phyloP scores from a whole-genome alignment of 1,140 invertebrate genomes.

The Propsilocerus akamusi region DNA sequence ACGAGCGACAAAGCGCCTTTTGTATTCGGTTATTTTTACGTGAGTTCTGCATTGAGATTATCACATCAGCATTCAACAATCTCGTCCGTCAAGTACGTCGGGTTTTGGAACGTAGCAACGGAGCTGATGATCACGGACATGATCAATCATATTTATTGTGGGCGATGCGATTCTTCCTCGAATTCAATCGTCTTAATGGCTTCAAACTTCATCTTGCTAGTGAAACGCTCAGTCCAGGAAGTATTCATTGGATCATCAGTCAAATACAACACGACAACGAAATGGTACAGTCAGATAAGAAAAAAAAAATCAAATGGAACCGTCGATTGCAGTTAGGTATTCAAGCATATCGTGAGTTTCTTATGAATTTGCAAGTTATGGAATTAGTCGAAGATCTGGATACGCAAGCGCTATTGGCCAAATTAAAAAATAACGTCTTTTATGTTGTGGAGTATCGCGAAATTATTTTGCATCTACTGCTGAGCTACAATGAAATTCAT shows the following conservation, averaged over 20 bases:
- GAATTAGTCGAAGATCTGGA: slow-evolving; percentile 45
- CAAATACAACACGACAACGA: slow-evolving; percentile 80
- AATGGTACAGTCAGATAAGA: slow-evolving; percentile 71
- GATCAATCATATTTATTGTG: slow-evolving; percentile 91
- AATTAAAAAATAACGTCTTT: slow-evolving; percentile 84
- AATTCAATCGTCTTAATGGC: slow-evolving; percentile 74
- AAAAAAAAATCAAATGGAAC: slow-evolving; percentile 65
- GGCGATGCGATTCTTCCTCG: slow-evolving; percentile 91
- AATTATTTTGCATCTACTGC: slow-evolving; percentile 58
- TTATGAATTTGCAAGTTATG: slow-evolving; percentile 62
- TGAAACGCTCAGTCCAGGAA: slow-evolving; percentile 74
- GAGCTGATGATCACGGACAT: slow-evolving; percentile 28
- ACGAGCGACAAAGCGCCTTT: slow-evolving; percentile 53
- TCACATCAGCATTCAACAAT: slow-evolving; percentile 76
- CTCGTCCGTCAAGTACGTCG: slow-evolving; percentile 23
- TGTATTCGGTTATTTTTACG: slow-evolving; percentile 73
- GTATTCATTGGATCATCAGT: slow-evolving; percentile 85
- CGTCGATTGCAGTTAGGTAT: slow-evolving; percentile 63
- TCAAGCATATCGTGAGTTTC: slow-evolving; percentile 45
- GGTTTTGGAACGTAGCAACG: slow-evolving; percentile 22
- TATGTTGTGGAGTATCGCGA: slow-evolving; percentile 90
- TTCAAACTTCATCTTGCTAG: slow-evolving; percentile 77
- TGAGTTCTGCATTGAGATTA: slow-evolving; percentile 85
- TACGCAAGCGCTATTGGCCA: slow-evolving; percentile 56
- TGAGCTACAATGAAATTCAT: slow-evolving; percentile 67